Base-by-base conservation (phyloP, 2,113 vertebrate genomes). In the Thymallus thymallus region DNA sequence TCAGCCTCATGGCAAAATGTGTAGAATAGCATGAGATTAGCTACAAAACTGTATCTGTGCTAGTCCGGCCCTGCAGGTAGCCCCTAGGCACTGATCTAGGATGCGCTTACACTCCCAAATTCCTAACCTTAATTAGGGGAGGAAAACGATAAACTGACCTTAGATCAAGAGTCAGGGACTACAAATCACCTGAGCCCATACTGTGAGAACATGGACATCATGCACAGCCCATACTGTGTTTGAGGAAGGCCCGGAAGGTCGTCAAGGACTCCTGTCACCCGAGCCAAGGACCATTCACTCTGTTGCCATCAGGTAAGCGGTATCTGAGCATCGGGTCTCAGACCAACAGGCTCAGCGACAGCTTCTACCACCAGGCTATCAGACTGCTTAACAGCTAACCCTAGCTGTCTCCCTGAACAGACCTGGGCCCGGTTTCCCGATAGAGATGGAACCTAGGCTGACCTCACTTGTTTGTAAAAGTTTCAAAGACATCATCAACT, bases 81-180 rank as follows among this genome's bases (percentile, higher is more conserved):
- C 35, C 35, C 35, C 9, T 41, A 10, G 35, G 35, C 35, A 10
- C 35, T 12, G 35, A 55, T 55, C 6, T 55, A 55, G 13, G 51
- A 20, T 14, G 51, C 2, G 5, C 20, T 55, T 55, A 55, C 20
- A 20, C 16, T 0, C 20, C 20, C 51, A 18, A 20, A 18, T 14
- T 5, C 51, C 13, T 14, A 20, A 20, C 51, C n/a, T n/a, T n/a
- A 20, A 20, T 14, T 14, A 14, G 51, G 41, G 51, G 22, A 66
- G 73, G 69, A 26, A 72, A 80, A 69, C 77, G 72, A 2, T 3
- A 41, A 41, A 41, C 35, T 10, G 35, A 41, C 9, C 35, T 41
- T 41, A 41, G 35, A 41, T 55, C 75, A 55, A 41, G 2, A n/a
- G n/a, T n/a, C n/a, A n/a, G n/a, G n/a, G n/a, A 68, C 68, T 29